Conservation (phyloP, 2,113 vertebrate genomes). For the Ophthalmotilapia sp. region DNA sequence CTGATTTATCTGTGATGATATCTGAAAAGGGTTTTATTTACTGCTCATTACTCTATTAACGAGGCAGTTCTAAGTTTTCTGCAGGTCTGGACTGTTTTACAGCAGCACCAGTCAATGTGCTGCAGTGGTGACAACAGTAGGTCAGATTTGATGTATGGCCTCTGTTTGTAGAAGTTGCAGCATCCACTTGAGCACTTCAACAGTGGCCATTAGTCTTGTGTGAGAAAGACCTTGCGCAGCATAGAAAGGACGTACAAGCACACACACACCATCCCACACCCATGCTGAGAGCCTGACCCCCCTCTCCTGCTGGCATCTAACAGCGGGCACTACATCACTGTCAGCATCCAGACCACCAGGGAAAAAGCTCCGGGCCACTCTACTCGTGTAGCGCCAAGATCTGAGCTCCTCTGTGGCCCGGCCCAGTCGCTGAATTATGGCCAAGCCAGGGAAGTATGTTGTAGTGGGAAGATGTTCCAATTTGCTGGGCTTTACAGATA, state of each 20-base stretch:
- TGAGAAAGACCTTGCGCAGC: constrained; percentile 52
- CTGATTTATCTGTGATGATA: background rate
- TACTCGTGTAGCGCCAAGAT: constrained; percentile 68
- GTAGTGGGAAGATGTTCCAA: constrained; percentile 41
- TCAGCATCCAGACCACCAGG: constrained; percentile 77
- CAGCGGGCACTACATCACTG: constrained; percentile 82
- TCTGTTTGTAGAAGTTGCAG: constrained; percentile 47
- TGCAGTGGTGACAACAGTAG: constrained; percentile 25
- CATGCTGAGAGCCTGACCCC: constrained; percentile 59
- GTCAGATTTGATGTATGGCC: constrained; percentile 51
- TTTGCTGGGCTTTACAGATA: constrained; percentile 58
- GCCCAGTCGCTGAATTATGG: constrained; percentile 67
- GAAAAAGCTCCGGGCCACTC: constrained; percentile 65
- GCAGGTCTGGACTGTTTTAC: background rate
- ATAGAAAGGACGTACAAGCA: background rate
- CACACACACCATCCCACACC: constrained; percentile 35
- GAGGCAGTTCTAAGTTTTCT: background rate
- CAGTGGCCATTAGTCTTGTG: constrained; percentile 64
- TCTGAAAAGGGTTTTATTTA: background rate
- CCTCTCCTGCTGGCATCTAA: constrained; percentile 69
- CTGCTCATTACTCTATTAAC: background rate
- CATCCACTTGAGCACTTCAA: constrained; percentile 60
- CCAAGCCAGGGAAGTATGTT: constrained; percentile 62
- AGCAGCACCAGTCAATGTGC: background rate
- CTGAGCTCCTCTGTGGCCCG: constrained; percentile 44